Percentiles rank a stretch among this genome's conserved stretches.
phyloP scores from a whole-genome alignment of 2,113 vertebrate species.

The Scatophagus argus region DNA sequence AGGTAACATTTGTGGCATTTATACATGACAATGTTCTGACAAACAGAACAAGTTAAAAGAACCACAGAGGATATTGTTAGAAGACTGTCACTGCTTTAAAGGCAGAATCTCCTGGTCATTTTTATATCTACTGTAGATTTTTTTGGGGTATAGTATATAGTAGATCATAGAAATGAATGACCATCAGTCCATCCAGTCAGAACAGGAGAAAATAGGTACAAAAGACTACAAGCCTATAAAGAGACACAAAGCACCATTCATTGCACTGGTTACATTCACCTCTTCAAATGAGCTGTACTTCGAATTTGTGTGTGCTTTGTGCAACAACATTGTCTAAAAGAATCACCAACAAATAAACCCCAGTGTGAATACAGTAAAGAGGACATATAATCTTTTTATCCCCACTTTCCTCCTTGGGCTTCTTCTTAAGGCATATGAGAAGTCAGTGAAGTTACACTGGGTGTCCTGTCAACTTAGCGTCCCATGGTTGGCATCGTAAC shows the following conservation, averaged over 20 bases:
- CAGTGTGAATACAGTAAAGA: slow-evolving; percentile 1
- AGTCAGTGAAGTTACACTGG: slow-evolving; percentile 33
- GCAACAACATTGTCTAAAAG: slow-evolving; percentile 17
- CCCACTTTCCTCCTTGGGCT: not conserved
- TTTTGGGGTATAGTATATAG: too few relatives aligned
- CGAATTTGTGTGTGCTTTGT: slow-evolving; percentile 3
- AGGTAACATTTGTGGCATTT: slow-evolving; percentile 2
- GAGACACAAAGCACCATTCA: slow-evolving; percentile 13
- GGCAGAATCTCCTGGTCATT: slow-evolving; percentile 12
- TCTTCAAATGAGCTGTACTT: not conserved
- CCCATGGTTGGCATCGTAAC: slow-evolving; percentile 99
- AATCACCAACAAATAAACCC: not conserved
- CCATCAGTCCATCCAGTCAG: not conserved
- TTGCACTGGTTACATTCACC: not conserved
- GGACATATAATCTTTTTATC: not conserved
- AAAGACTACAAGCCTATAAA: slow-evolving; percentile 15
- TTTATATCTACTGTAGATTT: not conserved
- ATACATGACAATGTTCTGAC: not conserved
- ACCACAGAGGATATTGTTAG: not conserved
- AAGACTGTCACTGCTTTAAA: slow-evolving; percentile 39
- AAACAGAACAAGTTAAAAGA: slow-evolving; percentile 7
- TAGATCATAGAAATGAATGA: not conserved
- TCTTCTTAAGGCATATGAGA: slow-evolving; percentile 59
- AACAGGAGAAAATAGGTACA: not conserved
- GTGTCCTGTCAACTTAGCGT: slow-evolving; percentile 79